phyloP scores from a whole-genome alignment of 2,797 vertebrate species.

The Gastrophryne carolinensis region DNA sequence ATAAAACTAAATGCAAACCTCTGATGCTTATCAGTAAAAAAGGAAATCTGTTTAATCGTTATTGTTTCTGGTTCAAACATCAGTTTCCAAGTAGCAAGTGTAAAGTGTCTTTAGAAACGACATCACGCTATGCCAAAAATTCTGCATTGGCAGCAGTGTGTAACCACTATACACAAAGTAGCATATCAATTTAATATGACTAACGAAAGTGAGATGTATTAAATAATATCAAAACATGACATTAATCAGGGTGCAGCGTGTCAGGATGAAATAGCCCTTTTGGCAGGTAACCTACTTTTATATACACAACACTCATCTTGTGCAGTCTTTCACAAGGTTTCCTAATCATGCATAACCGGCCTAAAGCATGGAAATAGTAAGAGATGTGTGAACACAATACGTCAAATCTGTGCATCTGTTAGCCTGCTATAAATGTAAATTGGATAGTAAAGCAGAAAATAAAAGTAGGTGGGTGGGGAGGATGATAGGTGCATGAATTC shows the following conservation, averaged over 20 bases:
- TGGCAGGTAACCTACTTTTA: conserved; percentile 37
- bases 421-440: background rate
- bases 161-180: conserved; percentile 34
- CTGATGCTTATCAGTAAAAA: background rate
- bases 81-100: conserved; percentile 15
- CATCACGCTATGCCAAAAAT: conserved; percentile 6
- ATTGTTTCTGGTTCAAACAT: conserved; percentile 25
- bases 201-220: conserved; percentile 34
- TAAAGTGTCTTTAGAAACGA: conserved; percentile 10
- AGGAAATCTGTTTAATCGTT: conserved; percentile 41
- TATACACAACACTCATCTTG: conserved; percentile 15
- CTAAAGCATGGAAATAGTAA: conserved; percentile 21
- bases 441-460: no score
- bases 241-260: conserved; percentile 29
- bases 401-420: conserved; percentile 7
- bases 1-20: conserved; percentile 39
- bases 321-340: conserved; percentile 17
- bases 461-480: no score
- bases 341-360: conserved; percentile 25
- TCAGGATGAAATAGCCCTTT: conserved; percentile 36
- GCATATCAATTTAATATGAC: conserved; percentile 37
- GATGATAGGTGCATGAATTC: no score
- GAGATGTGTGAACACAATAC: background rate
- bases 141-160: conserved; percentile 17
- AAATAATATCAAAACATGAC: conserved; percentile 42